Evolutionary conservation across 2,113 vertebrate genomes (phyloP).

Genomic region (Scophthalmus maximus): DNA sequence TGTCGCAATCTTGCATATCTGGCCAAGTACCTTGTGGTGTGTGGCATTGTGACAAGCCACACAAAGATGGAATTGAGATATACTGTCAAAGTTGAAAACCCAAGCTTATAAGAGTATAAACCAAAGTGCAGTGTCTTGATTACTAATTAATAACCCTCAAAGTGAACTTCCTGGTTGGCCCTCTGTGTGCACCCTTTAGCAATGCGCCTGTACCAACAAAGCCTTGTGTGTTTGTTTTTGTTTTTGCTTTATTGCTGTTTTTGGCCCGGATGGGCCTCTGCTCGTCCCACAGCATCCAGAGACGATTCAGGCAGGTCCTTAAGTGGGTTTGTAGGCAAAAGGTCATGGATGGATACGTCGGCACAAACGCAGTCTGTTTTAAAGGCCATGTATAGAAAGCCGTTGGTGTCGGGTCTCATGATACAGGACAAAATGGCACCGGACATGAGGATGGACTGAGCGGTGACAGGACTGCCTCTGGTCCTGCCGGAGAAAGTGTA

Average conservation of each 20-base stretch:
- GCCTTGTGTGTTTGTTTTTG: not conserved
- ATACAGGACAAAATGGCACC: constrained; percentile 68
- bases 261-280: not conserved
- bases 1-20: not conserved
- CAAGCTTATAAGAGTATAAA: constrained; percentile 4
- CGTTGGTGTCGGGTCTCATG: constrained; percentile 67
- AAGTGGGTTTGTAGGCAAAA: constrained; percentile 63
- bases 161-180: constrained; percentile 11
- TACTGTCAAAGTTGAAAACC: not conserved
- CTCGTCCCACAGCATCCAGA: not conserved
- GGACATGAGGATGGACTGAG: constrained; percentile 24
- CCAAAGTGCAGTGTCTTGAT: constrained; percentile 1
- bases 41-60: not conserved
- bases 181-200: constrained; percentile 4
- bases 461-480: constrained; percentile 27
- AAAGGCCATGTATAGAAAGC: constrained; percentile 64
- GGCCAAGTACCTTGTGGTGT: not conserved
- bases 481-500: constrained; percentile 18
- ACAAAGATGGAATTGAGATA: not conserved
- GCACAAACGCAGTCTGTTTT: constrained; percentile 54
- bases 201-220: not conserved
- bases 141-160: constrained; percentile 26
- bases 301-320: constrained; percentile 34
- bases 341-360: constrained; percentile 48
- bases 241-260: not conserved